phyloP scores from a whole-genome alignment of 2,113 vertebrate species.

The Holacanthus passer region DNA sequence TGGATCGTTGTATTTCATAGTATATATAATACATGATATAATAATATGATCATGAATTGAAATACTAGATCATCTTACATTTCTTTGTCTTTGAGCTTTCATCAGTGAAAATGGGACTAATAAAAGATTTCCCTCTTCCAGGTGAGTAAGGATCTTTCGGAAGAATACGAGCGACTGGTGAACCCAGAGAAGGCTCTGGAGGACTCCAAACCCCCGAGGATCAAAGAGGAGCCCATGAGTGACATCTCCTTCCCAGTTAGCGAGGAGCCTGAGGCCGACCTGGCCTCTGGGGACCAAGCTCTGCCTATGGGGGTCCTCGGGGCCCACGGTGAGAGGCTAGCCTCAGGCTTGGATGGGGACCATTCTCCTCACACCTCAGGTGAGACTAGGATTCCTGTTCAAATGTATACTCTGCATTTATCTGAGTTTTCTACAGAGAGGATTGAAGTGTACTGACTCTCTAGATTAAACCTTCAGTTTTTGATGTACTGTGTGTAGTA shows the following conservation, averaged over 20 bases:
- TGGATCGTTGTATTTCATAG: background rate
- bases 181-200: constrained; percentile 96
- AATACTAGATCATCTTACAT: background rate
- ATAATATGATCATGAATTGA: background rate
- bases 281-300: constrained; percentile 93
- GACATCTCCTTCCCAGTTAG: constrained; percentile 94
- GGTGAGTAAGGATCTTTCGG: constrained; percentile 96
- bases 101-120: background rate
- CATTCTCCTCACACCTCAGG: constrained; percentile 94
- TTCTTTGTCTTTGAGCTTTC: too few species aligned
- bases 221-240: constrained; percentile 95
- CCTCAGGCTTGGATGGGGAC: constrained; percentile 91
- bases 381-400: constrained; percentile 61
- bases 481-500: background rate
- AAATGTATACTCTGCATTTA: background rate
- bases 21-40: background rate
- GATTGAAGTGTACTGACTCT: background rate
- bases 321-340: constrained; percentile 89
- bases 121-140: constrained; percentile 60
- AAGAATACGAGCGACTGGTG: constrained; percentile 96
- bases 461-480: background rate
- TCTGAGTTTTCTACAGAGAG: background rate
- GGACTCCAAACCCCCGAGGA: constrained; percentile 93
- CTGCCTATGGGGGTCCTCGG: constrained; percentile 93
- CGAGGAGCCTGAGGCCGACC: constrained; percentile 92